Percentiles rank a stretch among this genome's conserved stretches.
These are phyloP conservation scores for Lasioglossum morio DNA, from an alignment of 2,888 invertebrate genomes.

Conservation along the genomic window DNA sequence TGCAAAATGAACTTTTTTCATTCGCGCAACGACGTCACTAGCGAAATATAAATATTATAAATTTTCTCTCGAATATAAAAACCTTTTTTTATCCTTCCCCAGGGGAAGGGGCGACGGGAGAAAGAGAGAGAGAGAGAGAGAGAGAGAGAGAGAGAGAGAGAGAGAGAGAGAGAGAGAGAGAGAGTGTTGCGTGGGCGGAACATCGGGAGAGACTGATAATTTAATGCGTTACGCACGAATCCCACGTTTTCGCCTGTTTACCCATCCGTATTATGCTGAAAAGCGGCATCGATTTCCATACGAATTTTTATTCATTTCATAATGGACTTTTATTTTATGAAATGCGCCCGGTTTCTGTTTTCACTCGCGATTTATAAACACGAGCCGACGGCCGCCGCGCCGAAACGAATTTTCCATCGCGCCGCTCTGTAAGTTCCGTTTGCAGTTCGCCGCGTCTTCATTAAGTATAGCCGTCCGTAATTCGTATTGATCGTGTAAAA, in stretches of 20 bases:
- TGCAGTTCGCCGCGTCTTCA: slow-evolving; percentile 4
- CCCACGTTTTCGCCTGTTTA: slow-evolving; percentile 37
- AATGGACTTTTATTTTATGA: slow-evolving; percentile 47
- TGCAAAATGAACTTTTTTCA: slow-evolving; percentile 32
- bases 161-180: not conserved
- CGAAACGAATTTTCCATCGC: slow-evolving; percentile 30
- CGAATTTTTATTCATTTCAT: slow-evolving; percentile 56
- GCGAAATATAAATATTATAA: slow-evolving; percentile 49
- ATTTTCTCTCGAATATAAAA: slow-evolving; percentile 45
- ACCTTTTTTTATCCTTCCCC: slow-evolving; percentile 15
- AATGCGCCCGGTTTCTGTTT: slow-evolving; percentile 8
- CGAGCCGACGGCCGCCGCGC: not conserved
- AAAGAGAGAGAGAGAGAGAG: not conserved
- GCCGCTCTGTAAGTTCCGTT: slow-evolving; percentile 15
- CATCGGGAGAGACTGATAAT: slow-evolving; percentile 55
- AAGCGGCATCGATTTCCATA: slow-evolving; percentile 56
- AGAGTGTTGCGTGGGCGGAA: not conserved
- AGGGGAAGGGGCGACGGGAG: not conserved
- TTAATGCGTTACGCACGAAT: slow-evolving; percentile 48
- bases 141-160: not conserved
- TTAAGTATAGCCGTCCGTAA: slow-evolving; percentile 21
- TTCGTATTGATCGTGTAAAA: not conserved
- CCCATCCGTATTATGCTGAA: slow-evolving; percentile 55
- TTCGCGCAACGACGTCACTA: not conserved
- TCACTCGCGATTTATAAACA: slow-evolving; percentile 46